These are phyloP conservation scores for Sebastes umbrosus DNA, from an alignment of 2,797 vertebrate genomes.

Conservation along the genomic window DNA sequence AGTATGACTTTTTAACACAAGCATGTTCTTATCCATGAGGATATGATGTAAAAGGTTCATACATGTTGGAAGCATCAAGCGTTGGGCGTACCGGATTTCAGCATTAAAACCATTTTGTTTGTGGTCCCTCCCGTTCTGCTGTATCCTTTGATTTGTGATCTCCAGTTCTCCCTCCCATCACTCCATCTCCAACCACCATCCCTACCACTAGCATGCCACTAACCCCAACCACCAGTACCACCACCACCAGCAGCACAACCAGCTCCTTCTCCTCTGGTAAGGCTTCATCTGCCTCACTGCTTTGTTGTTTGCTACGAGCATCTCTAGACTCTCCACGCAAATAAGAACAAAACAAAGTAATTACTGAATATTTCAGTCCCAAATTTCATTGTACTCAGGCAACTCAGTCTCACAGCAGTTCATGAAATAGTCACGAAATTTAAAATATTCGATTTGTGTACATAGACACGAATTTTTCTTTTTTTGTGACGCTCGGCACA, in stretches of 20 bases:
- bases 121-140: conserved; percentile 16
- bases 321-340: background rate
- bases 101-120: conserved; percentile 10
- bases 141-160: conserved; percentile 41
- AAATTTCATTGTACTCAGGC: background rate
- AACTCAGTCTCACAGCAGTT: too few species aligned
- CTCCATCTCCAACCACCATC: conserved; percentile 48
- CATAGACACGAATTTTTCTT: too few species aligned
- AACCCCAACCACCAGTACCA: conserved; percentile 54
- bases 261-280: conserved; percentile 62
- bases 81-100: background rate
- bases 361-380: background rate
- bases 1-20: background rate
- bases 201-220: conserved; percentile 68
- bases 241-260: background rate
- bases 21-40: background rate
- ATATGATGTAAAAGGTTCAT: background rate
- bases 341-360: background rate
- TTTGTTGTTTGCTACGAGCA: background rate
- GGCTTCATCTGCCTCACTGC: conserved; percentile 41
- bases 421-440: too few species aligned
- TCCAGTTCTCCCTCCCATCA: conserved; percentile 44
- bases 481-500: too few species aligned
- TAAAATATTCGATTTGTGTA: too few species aligned
- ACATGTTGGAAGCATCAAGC: background rate